A percentile compares a stretch with the other conserved stretches of the same genome.
Evolutionary conservation across 2,113 vertebrate genomes (phyloP).

Genomic region (Cnemophilus loriae): DNA sequence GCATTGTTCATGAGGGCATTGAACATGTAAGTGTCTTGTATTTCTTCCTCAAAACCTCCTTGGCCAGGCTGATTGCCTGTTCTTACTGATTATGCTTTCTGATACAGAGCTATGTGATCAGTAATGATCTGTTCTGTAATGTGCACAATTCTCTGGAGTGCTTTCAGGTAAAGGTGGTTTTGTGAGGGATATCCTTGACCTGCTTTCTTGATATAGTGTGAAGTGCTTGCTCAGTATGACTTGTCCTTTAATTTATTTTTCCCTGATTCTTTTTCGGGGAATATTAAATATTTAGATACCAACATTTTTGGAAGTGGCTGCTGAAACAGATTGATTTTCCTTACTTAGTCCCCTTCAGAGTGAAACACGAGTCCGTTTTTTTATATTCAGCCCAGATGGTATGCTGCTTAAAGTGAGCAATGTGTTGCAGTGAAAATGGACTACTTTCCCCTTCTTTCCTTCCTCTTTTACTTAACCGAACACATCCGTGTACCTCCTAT

Average conservation of each 20-base stretch:
- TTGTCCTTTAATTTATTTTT: background rate
- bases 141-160: background rate
- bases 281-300: slow-evolving; percentile 34
- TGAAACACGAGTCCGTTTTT: background rate
- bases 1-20: background rate
- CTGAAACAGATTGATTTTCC: slow-evolving; percentile 1
- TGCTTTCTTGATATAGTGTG: background rate
- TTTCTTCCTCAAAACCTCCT: background rate
- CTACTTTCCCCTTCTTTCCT: background rate
- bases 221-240: background rate
- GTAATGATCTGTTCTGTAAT: background rate
- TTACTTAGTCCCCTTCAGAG: background rate
- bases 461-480: slow-evolving; percentile 42
- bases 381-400: slow-evolving; percentile 50
- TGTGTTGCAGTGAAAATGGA: slow-evolving; percentile 49
- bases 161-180: background rate
- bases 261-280: background rate
- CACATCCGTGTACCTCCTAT: background rate
- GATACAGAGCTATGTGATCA: background rate
- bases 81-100: background rate
- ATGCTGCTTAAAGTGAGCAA: slow-evolving; percentile 64
- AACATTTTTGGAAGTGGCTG: slow-evolving; percentile 3
- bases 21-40: background rate
- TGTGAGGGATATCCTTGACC: background rate
- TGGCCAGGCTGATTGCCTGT: background rate